Conservation (phyloP, 2,113 vertebrate genomes). For the Grus americana region DNA sequence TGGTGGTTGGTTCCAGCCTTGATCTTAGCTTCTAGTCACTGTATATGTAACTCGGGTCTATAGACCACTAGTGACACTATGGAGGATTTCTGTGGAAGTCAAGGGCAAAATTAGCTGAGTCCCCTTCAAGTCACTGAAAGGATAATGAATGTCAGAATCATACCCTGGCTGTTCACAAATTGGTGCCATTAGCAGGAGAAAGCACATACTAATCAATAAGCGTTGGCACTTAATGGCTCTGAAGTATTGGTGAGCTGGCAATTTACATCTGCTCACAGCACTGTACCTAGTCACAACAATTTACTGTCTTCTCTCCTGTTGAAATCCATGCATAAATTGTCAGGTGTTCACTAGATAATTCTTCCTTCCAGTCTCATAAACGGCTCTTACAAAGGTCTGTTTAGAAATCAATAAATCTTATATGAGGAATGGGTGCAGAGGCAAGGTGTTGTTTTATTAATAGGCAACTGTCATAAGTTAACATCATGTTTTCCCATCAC, state of each 20-base stretch:
- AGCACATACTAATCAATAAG: neutral
- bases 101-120: neutral
- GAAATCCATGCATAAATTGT: neutral
- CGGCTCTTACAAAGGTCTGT: neutral
- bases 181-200: constrained; percentile 18
- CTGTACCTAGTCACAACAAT: neutral
- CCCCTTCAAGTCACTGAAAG: neutral
- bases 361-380: neutral
- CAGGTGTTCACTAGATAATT: neutral
- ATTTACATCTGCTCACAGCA: neutral
- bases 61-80: neutral
- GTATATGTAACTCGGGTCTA: neutral
- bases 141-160: neutral
- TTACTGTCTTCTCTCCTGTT: neutral
- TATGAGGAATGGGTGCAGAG: neutral
- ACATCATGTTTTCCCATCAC: neutral
- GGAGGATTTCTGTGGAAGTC: neutral
- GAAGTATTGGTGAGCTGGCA: neutral
- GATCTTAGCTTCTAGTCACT: neutral
- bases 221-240: neutral
- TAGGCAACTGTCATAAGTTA: neutral
- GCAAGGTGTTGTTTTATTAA: neutral
- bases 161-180: neutral
- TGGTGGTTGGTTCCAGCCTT: neutral
- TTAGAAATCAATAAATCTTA: neutral